Percentiles rank a stretch among this genome's conserved stretches.
These are phyloP conservation scores for Ormyrus nitidulus DNA, from an alignment of 2,888 invertebrate genomes.

Conservation along the genomic window DNA sequence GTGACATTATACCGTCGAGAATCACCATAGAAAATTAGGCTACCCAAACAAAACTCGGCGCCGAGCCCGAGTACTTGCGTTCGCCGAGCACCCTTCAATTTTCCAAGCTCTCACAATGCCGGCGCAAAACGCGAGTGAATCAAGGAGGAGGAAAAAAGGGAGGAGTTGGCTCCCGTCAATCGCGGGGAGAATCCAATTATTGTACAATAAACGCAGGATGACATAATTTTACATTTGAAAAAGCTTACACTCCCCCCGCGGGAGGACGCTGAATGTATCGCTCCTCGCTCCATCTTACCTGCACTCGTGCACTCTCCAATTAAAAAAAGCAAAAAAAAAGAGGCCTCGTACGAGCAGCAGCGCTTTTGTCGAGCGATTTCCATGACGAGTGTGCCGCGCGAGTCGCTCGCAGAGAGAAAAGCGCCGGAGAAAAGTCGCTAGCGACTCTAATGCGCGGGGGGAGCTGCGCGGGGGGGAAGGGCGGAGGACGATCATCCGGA, in stretches of 20 bases:
- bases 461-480: too few species aligned
- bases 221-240: slow-evolving; percentile 20
- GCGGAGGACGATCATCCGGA: too few species aligned
- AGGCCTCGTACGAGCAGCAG: background rate
- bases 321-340: background rate
- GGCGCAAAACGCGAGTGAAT: too few species aligned
- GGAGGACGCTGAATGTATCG: too few species aligned
- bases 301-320: slow-evolving; percentile 26
- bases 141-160: background rate
- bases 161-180: background rate
- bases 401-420: too few species aligned
- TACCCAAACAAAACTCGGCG: background rate
- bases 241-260: too few species aligned
- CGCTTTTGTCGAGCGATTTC: slow-evolving; percentile 12
- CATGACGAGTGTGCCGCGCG: too few species aligned
- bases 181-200: slow-evolving; percentile 31
- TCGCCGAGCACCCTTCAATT: too few species aligned
- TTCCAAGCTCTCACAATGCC: background rate
- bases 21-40: background rate
- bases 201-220: slow-evolving; percentile 9
- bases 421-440: too few species aligned
- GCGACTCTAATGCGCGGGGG: slow-evolving; percentile 31
- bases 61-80: background rate
- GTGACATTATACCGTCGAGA: background rate
- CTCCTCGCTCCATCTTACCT: too few species aligned